Evolutionary conservation across 2,888 invertebrate genomes (phyloP), one percentile per base, ranked within the genome.

Genomic region (Sinodicranocentrus sp.): DNA sequence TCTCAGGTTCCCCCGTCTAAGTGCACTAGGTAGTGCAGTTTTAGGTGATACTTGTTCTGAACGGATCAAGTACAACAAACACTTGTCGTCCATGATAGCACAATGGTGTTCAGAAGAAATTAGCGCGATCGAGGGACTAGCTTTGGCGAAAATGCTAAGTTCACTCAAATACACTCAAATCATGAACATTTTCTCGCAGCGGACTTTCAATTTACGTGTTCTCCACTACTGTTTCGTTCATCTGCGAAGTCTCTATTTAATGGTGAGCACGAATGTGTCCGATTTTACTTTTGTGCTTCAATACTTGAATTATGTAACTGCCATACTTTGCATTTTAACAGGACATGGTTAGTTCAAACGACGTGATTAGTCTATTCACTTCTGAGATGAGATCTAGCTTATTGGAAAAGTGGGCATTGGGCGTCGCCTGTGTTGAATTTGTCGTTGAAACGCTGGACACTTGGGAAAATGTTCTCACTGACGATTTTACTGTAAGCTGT

Each of bases 401-500:
- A 0, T 86, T 87, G 72, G 85, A 87, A 8, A 88, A 86, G 26
- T 85, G 82, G 79, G 87, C 89, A 0, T 43, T 89, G 26, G 87
- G 87, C 6, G 89, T 88, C 13, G 88, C 87, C 0, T 83, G 83
- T 10, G 84, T 88, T 61, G 89, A 89, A 15, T 87, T 82, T 52
- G 84, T 88, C 23, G 68, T 88, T 1, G 87, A 88, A 28, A 85
- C 83, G 0, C 59, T 88, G 26, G 88, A 88, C 33, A 54, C 65
- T n/a, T 88, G 88, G 88, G 88, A 88, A 84, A 83, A 67, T 52
- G 67, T 48, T 26, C 70, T 80, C 1, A 71, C 84, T 1, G 73
- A 65, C 23, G 76, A 82, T 43, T 44, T 75, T 1, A 67, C 75
- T 33, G 84, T 82, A 65, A 72, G 68, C 33, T 33, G 33, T 33